A percentile compares a stretch with the other conserved stretches of the same genome.
phyloP scores from a whole-genome alignment of 2,888 invertebrate species.

The Poecilus cupreus region DNA sequence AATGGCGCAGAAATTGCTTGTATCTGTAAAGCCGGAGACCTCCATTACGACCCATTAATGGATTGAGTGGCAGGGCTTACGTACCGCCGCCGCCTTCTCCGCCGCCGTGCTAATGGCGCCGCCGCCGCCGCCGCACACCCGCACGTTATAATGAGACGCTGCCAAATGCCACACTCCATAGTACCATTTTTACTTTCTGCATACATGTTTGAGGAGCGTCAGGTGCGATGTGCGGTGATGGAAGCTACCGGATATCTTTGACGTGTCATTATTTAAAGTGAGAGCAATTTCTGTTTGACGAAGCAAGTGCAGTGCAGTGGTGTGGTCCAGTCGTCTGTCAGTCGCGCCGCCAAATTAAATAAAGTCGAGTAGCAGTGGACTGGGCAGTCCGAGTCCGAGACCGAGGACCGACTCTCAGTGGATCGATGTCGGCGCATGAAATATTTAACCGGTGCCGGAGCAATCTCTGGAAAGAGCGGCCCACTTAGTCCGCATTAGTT shows the following conservation, averaged over 20 bases:
- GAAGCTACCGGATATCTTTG: too few relatives aligned
- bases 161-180: background rate
- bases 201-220: too few relatives aligned
- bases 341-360: slow-evolving; percentile 68
- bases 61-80: slow-evolving; percentile 69
- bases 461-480: slow-evolving; percentile 71
- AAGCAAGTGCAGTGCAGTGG: slow-evolving; percentile 54
- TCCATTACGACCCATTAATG: slow-evolving; percentile 71
- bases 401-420: too few relatives aligned
- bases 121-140: background rate
- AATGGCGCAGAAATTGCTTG: slow-evolving; percentile 70
- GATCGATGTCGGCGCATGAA: slow-evolving; percentile 67
- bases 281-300: slow-evolving; percentile 70
- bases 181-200: too few relatives aligned
- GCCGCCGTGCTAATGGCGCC: slow-evolving; percentile 61
- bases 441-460: slow-evolving; percentile 71
- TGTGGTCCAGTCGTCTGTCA: too few relatives aligned
- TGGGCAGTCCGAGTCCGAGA: background rate
- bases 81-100: slow-evolving; percentile 47
- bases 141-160: slow-evolving; percentile 58
- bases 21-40: slow-evolving; percentile 70
- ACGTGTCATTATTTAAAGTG: slow-evolving; percentile 72
- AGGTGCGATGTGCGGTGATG: too few relatives aligned
- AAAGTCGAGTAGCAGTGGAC: slow-evolving; percentile 63
- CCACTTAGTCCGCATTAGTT: slow-evolving; percentile 71